A percentile compares a stretch with the other conserved stretches of the same genome.
Evolutionary conservation across 2,888 invertebrate species (phyloP).

Genomic region (Melanophora roralis): DNA sequence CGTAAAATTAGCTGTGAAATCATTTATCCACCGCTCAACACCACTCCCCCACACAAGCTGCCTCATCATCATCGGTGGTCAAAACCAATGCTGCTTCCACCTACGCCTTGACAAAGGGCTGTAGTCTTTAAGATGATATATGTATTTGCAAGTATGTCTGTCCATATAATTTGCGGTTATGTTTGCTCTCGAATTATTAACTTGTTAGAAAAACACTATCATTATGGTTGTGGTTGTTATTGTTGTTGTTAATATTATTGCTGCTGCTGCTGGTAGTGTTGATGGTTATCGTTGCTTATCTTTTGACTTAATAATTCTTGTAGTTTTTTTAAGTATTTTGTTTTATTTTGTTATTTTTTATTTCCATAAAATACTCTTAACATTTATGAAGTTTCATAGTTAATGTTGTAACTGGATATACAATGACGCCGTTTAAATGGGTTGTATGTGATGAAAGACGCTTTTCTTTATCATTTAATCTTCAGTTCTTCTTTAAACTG

Average conservation of each 20-base stretch:
- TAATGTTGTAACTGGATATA: conserved; percentile 46
- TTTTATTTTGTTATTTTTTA: background rate
- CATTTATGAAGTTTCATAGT: conserved; percentile 43
- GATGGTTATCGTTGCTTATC: conserved; percentile 2
- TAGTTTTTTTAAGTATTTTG: background rate
- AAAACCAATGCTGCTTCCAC: background rate
- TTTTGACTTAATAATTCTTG: conserved; percentile 11
- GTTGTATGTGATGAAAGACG: conserved; percentile 30
- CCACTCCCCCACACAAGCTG: background rate
- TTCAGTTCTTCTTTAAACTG: background rate
- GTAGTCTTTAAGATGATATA: background rate
- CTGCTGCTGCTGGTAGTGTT: too few species aligned
- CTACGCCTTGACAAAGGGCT: conserved; percentile 2
- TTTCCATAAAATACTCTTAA: conserved; percentile 39
- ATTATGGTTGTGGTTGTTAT: conserved; percentile 22
- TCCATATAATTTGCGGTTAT: conserved; percentile 50
- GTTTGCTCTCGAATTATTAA: conserved; percentile 51
- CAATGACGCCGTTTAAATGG: conserved; percentile 57
- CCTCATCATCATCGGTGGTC: background rate
- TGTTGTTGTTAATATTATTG: background rate
- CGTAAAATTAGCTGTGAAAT: conserved; percentile 37
- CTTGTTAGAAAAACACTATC: background rate
- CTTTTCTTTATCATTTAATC: conserved; percentile 17
- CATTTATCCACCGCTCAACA: background rate
- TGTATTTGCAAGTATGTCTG: background rate